Base-by-base conservation (phyloP, 2,113 vertebrate genomes). In the Melanocharis versteri region DNA sequence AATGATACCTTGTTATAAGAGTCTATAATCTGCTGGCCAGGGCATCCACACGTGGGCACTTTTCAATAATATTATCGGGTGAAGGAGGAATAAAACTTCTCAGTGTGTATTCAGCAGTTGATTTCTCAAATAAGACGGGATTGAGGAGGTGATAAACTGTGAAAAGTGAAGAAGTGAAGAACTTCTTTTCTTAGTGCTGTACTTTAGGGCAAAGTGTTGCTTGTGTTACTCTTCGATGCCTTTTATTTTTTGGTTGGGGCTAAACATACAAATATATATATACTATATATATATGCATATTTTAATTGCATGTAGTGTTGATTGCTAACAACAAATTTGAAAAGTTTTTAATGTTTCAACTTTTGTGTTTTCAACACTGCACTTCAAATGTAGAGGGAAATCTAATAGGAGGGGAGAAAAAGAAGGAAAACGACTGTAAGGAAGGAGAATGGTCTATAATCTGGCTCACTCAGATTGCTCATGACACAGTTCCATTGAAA, bases 1-100 rank as follows among this genome's bases (percentile, higher is more conserved):
- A 80, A 79, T 51, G 71, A 88, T 19, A 69, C 22, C 33, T 47
- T 72, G 30, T 30, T 72, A 31, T 21, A 76, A 83, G 42, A 80
- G 26, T 65, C 87, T 53, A 23, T 62, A 56, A 65, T 51, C 66
- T 92, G 4, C 80, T 83, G 71, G 16, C 21, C 31, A 50, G 27
- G 48, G 3, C 28, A 40, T 37, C 27, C 3, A 1, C 48, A 64
- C n/a, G 22, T 17, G 57, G 45, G 7, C 6, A 65, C 13, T 40
- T 88, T 54, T 65, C 71, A 77, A 8, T 68, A 51, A 56, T 60
- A 47, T 24, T 28, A 27, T 83, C 6, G 50, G 33, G 21, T 51
- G 26, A 77, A 54, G 89, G 76, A 95, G 80, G 71, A 92, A 86
- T 86, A 89, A 90, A 85, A 80, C 31, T 68, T 31, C 20, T 76